Base-by-base conservation (phyloP, 2,113 vertebrate species). In the Onychostruthus taczanowskii region DNA sequence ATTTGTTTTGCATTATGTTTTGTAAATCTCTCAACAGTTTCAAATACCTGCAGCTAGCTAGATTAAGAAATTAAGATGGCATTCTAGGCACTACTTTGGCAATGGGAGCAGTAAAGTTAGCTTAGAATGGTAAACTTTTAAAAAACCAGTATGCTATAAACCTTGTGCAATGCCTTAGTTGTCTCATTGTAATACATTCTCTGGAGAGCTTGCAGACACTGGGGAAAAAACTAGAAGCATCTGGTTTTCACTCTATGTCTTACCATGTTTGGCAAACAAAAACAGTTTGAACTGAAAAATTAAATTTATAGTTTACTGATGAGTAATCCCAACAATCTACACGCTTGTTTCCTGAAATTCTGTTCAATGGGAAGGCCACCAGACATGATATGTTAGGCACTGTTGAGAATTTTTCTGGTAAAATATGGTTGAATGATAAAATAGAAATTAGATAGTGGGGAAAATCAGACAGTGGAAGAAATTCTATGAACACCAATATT, bases 241-340 rank as follows among this genome's bases (percentile, higher is more conserved):
- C 75, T 93, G 47, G 44, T 95, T 94, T 75, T 86, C 44, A 72
- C 13, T 85, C 30, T 39, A 67, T 24, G 9, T 91, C 33, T 95
- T 95, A 46, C 23, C 46, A 70, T 20, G 7, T 94, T 94, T 89
- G 76, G 47, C 43, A 90, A 96, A 70, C n/a, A 62, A 87, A 86
- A 67, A 66, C 4, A 77, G 37, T 69, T 96, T 94, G 83, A 95
- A 91, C 35, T 73, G 63, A 80, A 87, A 93, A 95, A 89, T 73
- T 85, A 56, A 92, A 86, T 94, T 68, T 96, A 59, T 90, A 86
- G 16, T 28, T 93, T 86, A 81, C n/a, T 94, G 28, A 66, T 76
- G 6, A 78, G 15, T 83, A 79, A 5, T 50, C 18, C 21, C 24
- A 76, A 23, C 33, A 43, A 68, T 83, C 55, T 92, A 63, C 20